Base-by-base conservation (phyloP, 1,140 invertebrate species). In the Zaprionus nigranus region DNA sequence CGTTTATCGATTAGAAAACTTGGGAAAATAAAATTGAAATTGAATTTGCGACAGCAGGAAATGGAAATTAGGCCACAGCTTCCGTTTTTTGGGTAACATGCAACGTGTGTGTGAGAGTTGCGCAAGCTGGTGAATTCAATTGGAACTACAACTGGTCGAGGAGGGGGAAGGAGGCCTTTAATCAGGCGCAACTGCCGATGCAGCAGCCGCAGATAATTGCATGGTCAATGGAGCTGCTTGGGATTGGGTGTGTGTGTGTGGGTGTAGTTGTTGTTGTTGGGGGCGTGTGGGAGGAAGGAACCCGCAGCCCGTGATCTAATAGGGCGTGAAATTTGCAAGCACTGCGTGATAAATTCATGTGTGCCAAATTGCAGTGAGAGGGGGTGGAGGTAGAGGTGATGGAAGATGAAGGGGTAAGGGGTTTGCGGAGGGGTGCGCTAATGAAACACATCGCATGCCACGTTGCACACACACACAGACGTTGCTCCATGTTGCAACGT, bases 271-370 rank as follows among this genome's bases (percentile, higher is more conserved):
- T 49, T 2, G 53, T 7, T 53, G 43, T 40, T 11, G 9, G 40
- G 30, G 30, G 22, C 17, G 36, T n/a, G 22, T 5, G 51, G 15
- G 36, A 17, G 15, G 36, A 20, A 17, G 53, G 34, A 13, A 15
- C 38, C 26, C 65, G 53, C 26, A 67, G 46, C 24, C 12, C 20
- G 40, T 64, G 46, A 72, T 71, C 73, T 46, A 75, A 75, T 75
- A 75, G 73, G 67, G 73, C 73, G 68, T 75, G 68, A 71, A 75
- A 71, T 75, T 64, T 75, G 67, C 59, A 71, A 63, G 40, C 60
- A n/a, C 53, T 71, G 67, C 67, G 60, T 75, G 61, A 54, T 13
- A 71, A 59, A 64, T 70, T 70, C 60, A 64, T 76, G 61, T 64
- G 68, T 65, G 74, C 22, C 22, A 64, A 72, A 72, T 75, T 60